A percentile compares a stretch with the other conserved stretches of the same genome.
Conservation (phyloP, 1,140 invertebrate species). For the Pararge aegeria region DNA sequence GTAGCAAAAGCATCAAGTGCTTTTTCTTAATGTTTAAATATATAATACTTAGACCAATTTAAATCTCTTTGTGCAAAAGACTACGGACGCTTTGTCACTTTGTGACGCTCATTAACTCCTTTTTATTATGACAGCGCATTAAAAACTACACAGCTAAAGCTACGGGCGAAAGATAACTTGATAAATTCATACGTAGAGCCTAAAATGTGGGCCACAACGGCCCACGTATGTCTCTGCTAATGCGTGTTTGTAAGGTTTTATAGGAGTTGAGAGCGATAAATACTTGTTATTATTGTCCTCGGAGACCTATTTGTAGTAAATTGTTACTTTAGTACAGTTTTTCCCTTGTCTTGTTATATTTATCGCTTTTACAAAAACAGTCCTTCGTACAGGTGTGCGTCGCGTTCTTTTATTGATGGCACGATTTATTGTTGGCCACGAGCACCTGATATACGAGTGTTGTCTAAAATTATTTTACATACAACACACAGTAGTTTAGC, state of each 20-base stretch:
- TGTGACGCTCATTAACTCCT: neutral
- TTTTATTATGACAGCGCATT: neutral
- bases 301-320: constrained; percentile 1
- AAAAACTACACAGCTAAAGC: neutral
- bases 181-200: neutral
- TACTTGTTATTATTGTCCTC: neutral
- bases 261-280: constrained; percentile 4
- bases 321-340: neutral
- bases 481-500: no score
- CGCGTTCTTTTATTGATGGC: neutral
- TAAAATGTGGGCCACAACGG: neutral
- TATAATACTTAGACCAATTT: no score
- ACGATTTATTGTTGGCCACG: no score
- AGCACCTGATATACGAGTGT: no score
- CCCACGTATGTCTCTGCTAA: neutral
- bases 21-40: no score
- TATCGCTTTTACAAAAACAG: neutral
- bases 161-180: neutral
- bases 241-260: constrained; percentile 6
- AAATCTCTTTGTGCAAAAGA: neutral
- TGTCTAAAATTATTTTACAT: no score
- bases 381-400: neutral
- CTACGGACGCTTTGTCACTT: neutral
- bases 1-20: no score
- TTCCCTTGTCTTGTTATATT: neutral